Evolutionary conservation across 2,888 invertebrate species (phyloP).

Genomic region (Pyrocoelia pectoralis): DNA sequence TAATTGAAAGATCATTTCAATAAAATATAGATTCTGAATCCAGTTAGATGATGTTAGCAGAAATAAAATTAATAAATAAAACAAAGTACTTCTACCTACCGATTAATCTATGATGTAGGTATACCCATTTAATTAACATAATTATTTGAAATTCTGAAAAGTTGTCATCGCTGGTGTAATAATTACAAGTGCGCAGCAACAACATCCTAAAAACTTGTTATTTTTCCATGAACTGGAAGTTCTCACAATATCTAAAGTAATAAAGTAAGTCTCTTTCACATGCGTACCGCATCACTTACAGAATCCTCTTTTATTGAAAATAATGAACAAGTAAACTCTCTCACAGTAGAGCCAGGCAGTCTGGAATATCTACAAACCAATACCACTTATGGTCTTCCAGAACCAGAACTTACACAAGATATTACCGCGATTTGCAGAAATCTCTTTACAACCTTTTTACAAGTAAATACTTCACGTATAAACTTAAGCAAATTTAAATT

Average conservation of each 20-base stretch:
- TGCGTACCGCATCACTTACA: constrained; percentile 57
- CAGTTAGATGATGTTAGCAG: neutral
- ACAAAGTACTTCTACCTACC: neutral
- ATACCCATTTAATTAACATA: constrained; percentile 6
- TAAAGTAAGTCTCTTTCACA: constrained; percentile 56
- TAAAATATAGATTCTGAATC: constrained; percentile 4
- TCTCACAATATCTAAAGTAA: constrained; percentile 56
- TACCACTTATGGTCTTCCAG: constrained; percentile 55
- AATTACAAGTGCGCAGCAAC: constrained; percentile 3
- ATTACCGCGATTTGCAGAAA: neutral
- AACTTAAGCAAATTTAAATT: neutral
- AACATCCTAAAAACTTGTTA: constrained; percentile 18
- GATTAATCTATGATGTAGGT: constrained; percentile 6
- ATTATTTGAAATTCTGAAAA: constrained; percentile 12
- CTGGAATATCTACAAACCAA: constrained; percentile 49
- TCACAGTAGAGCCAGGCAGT: constrained; percentile 58
- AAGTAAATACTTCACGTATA: neutral
- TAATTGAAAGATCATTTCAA: constrained; percentile 7
- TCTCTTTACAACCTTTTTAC: neutral
- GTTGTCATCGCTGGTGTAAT: constrained; percentile 12
- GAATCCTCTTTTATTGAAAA: constrained; percentile 56
- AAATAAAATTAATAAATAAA: constrained; percentile 9
- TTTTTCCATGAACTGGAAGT: constrained; percentile 44
- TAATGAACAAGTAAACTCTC: constrained; percentile 57
- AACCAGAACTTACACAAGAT: constrained; percentile 6